phyloP scores from a whole-genome alignment of 2,888 invertebrate genomes.

The Acanthoscelides obtectus region DNA sequence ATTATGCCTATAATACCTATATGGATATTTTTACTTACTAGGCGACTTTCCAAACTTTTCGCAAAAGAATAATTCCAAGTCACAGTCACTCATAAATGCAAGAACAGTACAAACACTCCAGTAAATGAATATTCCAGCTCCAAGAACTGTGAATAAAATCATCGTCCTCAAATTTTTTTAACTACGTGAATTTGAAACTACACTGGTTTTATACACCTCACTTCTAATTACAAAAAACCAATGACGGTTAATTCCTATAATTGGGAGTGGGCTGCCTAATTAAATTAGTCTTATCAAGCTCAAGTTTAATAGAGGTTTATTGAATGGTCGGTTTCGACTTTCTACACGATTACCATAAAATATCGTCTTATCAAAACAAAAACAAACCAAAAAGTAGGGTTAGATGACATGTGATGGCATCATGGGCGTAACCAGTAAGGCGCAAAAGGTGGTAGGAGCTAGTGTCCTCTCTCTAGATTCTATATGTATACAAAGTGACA shows the following conservation, averaged over 20 bases:
- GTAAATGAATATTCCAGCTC: conserved; percentile 45
- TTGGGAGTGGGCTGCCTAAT: neutral
- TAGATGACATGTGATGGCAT: no score
- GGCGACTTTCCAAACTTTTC: conserved; percentile 59
- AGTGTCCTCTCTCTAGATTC: no score
- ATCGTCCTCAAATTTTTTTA: conserved; percentile 2
- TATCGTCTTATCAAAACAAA: no score
- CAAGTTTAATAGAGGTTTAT: neutral
- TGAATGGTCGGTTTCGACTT: no score
- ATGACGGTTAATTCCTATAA: neutral
- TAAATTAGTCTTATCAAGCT: neutral
- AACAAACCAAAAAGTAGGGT: no score
- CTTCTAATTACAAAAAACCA: no score
- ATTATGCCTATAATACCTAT: neutral
- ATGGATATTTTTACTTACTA: conserved; percentile 44
- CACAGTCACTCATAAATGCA: conserved; percentile 56
- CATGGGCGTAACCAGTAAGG: no score
- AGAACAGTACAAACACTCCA: conserved; percentile 50
- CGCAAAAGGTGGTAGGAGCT: no score
- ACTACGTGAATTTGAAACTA: neutral
- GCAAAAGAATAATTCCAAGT: conserved; percentile 55
- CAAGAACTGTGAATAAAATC: conserved; percentile 36
- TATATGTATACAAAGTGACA: no score
- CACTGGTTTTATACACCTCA: neutral
- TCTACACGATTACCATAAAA: no score